These are phyloP conservation scores for Holothuria scabra DNA, from an alignment of 53 echinoderm and acorn worm species.

Conservation along the genomic window DNA sequence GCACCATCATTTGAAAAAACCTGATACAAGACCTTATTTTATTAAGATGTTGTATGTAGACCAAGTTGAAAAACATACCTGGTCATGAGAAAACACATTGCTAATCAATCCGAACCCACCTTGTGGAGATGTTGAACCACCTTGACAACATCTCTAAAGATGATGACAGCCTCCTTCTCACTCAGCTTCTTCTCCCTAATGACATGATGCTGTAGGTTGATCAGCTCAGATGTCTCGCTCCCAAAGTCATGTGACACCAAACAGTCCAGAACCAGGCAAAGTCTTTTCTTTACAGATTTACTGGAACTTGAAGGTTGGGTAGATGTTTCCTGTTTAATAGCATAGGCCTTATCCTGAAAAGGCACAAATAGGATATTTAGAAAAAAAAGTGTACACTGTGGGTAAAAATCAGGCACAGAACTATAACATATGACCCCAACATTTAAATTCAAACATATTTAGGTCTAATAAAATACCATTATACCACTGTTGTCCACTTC, in stretches of 20 bases:
- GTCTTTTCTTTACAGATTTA: constrained; percentile 72
- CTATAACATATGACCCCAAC: no score
- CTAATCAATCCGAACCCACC: constrained; percentile 47
- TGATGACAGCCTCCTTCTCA: constrained; percentile 91
- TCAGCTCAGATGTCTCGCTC: constrained; percentile 75
- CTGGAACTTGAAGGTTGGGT: constrained; percentile 23
- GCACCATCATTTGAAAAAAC: not conserved
- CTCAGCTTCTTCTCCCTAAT: constrained; percentile 95
- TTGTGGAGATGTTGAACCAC: constrained; percentile 91
- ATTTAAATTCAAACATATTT: no score
- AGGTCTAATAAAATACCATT: no score
- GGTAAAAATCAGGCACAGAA: no score
- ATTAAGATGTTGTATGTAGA: not conserved
- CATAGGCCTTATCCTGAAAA: constrained; percentile 59
- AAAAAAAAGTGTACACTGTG: no score
- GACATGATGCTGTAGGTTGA: constrained; percentile 98
- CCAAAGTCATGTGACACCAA: constrained; percentile 90
- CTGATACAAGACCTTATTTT: not conserved
- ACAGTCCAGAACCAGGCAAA: constrained; percentile 93
- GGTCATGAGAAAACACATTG: no score
- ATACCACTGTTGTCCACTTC: no score
- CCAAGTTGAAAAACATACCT: not conserved
- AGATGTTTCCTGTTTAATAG: constrained; percentile 24
- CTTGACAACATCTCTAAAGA: constrained; percentile 89
- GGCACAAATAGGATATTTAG: not conserved